These are phyloP conservation scores for Galeopsomyia nigrocyanea DNA, from an alignment of 2,888 invertebrate species.

Conservation along the genomic window DNA sequence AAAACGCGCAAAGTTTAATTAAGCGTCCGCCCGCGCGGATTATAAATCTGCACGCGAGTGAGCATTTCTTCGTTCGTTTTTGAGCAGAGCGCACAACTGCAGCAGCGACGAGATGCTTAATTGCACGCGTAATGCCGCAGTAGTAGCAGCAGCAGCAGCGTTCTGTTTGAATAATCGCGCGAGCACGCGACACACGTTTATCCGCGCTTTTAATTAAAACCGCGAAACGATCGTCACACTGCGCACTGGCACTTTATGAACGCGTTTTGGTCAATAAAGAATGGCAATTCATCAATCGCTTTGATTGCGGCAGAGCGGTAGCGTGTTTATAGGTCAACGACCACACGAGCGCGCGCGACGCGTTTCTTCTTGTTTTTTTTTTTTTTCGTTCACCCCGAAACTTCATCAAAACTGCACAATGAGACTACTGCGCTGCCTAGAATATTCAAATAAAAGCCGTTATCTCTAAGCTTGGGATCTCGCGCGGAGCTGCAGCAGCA, in stretches of 20 bases:
- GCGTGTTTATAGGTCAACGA: conserved; percentile 14
- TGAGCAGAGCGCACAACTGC: too few relatives aligned
- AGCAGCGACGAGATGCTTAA: too few relatives aligned
- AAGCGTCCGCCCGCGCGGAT: conserved; percentile 46
- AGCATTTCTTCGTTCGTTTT: too few relatives aligned
- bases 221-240: background rate
- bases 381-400: background rate
- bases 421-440: conserved; percentile 6
- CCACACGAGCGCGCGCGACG: background rate
- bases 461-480: background rate
- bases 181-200: background rate
- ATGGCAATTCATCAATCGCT: conserved; percentile 27
- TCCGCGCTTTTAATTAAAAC: conserved; percentile 30
- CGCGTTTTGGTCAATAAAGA: conserved; percentile 32
- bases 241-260: background rate
- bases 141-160: too few relatives aligned
- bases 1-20: conserved; percentile 53
- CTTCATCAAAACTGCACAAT: background rate
- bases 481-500: background rate
- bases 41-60: conserved; percentile 19
- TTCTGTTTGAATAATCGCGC: too few relatives aligned
- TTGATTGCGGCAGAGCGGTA: background rate
- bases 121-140: too few relatives aligned
- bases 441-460: too few relatives aligned
- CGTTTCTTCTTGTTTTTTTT: background rate